A percentile compares a stretch with the other conserved stretches of the same genome.
These are phyloP conservation scores for Melanerpes formicivorus DNA, from an alignment of 2,113 vertebrate genomes.

Conservation along the genomic window DNA sequence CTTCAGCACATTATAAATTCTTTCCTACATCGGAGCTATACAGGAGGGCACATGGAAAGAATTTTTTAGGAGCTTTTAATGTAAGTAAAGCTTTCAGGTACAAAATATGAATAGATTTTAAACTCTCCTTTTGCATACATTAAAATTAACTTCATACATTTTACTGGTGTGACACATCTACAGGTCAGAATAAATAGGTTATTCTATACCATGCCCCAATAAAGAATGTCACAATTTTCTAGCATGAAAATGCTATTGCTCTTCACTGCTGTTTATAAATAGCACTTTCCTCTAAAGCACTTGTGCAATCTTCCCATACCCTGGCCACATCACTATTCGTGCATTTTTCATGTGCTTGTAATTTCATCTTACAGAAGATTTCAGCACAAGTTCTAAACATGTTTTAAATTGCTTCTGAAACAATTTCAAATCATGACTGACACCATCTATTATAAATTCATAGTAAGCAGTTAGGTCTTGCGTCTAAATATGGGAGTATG, in stretches of 20 bases:
- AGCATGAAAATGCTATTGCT: neutral
- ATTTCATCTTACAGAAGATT: neutral
- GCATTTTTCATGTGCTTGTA: neutral
- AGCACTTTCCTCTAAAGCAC: neutral
- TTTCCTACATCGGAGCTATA: neutral
- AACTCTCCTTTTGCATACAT: neutral
- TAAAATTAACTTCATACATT: neutral
- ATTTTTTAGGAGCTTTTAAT: neutral
- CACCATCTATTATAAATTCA: neutral
- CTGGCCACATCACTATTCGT: accelerated
- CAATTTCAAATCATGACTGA: neutral
- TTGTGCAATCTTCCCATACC: neutral
- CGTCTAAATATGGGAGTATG: neutral
- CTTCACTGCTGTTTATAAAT: neutral
- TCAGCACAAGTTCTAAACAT: neutral
- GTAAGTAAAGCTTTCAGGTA: neutral
- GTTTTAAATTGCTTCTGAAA: constrained; percentile 12
- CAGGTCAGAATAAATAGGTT: neutral
- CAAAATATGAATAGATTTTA: neutral
- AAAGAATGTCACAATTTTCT: neutral
- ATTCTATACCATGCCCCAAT: neutral
- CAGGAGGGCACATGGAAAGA: neutral
- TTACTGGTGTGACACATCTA: neutral
- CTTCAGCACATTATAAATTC: neutral
- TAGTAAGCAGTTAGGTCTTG: neutral